Evolutionary conservation across 64 coral and sea anemone species (phyloP).

Genomic region (Dendrophyllia cribrosa): DNA sequence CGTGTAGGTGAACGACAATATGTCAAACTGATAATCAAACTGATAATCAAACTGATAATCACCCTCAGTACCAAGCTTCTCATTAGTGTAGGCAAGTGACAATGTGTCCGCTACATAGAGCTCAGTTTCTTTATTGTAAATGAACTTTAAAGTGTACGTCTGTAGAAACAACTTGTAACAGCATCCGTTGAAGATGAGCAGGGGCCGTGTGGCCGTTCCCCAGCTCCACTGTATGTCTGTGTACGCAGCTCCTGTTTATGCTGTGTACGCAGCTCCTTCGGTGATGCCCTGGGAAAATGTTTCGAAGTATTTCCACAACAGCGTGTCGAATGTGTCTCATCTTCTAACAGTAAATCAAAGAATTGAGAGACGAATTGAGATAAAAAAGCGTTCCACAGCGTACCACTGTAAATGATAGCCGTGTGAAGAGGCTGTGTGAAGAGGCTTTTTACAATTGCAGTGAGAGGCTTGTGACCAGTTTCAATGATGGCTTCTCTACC

Average conservation of each 20-base stretch:
- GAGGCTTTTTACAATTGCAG: constrained; percentile 8
- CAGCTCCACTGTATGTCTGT: background rate
- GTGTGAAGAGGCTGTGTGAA: too few relatives aligned
- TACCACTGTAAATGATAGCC: too few relatives aligned
- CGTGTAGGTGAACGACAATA: background rate
- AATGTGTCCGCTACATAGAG: background rate
- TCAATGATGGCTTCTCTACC: constrained; percentile 2
- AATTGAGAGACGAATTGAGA: too few relatives aligned
- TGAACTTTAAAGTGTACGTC: background rate
- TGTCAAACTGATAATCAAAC: too few relatives aligned
- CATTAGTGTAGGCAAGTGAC: background rate
- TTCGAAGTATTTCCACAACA: too few relatives aligned
- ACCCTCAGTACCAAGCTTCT: background rate
- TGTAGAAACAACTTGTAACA: background rate
- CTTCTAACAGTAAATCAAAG: too few relatives aligned
- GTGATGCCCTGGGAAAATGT: too few relatives aligned
- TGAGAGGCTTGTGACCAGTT: constrained; percentile 20
- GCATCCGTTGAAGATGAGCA: background rate
- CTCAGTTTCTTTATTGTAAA: background rate
- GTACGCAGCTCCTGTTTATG: too few relatives aligned
- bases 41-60: background rate
- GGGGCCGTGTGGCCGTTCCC: background rate
- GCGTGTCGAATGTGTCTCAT: too few relatives aligned
- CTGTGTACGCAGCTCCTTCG: too few relatives aligned
- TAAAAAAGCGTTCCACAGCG: too few relatives aligned